phyloP scores from a whole-genome alignment of 2,797 vertebrate genomes.

The Lepidocolaptes lacrymiger region DNA sequence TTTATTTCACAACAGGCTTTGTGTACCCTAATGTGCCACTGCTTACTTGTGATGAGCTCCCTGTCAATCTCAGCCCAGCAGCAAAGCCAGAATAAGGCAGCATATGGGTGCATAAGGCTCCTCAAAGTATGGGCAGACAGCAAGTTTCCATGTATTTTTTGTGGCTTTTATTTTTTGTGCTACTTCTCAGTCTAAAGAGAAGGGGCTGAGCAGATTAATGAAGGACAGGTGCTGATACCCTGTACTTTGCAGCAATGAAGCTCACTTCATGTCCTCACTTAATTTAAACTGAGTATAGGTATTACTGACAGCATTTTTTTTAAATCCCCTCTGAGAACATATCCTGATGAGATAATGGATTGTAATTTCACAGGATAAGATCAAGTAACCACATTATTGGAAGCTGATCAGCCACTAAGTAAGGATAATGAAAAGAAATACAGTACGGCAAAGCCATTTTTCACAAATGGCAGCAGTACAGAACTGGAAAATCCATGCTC shows the following conservation, averaged over 20 bases:
- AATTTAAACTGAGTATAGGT: background rate
- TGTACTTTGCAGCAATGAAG: background rate
- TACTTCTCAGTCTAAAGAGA: background rate
- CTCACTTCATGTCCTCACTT: background rate
- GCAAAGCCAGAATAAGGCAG: background rate
- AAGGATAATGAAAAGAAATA: constrained; percentile 25
- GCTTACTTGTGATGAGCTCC: background rate
- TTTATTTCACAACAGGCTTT: background rate
- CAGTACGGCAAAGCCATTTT: constrained; percentile 12
- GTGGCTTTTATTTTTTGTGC: background rate
- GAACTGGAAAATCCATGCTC: background rate
- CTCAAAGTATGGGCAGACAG: background rate
- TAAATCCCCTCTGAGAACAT: background rate
- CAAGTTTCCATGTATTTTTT: background rate
- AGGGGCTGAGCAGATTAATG: background rate
- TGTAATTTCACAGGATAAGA: constrained; percentile 19
- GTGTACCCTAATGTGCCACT: background rate
- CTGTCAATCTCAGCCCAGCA: background rate
- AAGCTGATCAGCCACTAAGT: constrained; percentile 23
- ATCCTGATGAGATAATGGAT: constrained; percentile 15
- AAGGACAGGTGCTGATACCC: background rate
- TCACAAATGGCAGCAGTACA: background rate
- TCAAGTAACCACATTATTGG: background rate
- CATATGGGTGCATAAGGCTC: background rate
- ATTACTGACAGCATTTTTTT: constrained; percentile 28